Evolutionary conservation across 2,113 vertebrate genomes (phyloP), one percentile per base, ranked within the genome.

Genomic region (Rousettus leschenaultii): DNA sequence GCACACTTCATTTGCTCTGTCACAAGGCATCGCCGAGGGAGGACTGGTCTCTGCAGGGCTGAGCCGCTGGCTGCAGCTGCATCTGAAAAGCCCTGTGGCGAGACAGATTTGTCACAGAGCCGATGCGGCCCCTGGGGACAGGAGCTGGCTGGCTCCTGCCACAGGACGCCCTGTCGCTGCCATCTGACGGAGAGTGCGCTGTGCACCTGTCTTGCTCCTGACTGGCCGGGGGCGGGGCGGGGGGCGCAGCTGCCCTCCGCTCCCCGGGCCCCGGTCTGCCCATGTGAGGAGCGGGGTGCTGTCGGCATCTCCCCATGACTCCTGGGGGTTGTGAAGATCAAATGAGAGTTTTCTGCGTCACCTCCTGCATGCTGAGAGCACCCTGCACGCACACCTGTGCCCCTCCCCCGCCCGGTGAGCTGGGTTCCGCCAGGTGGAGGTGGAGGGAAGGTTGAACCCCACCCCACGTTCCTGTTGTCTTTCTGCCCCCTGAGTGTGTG

Each of bases 31-130:
- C 59, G 57, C 24, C 5, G 0, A 53, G 70, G 71, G 66, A 68
- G 5, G 8, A 6, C 65, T 1, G 13, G 35, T 75, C 74, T 70
- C 63, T 9, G 33, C 8, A 9, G 71, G 65, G 61, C 35, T 0
- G 0, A 0, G 1, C 0, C 1, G n/a, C 1, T 1, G 38, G 51
- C 86, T 40, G 77, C 19, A 1, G 35, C 15, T 16, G 0, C 1
- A 5, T 15, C 2, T 0, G 65, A 35, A 48, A 45, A 48, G 38
- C 21, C 7, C 16, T 30, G 10, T 0, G 6, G 35, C 6, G 65
- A 59, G 14, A 55, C 24, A 1, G 24, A 8, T 2, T 2, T 12
- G 79, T 45, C 53, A 3, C 40, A 22, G 43, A 43, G 11, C 28
- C 0, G 0, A 28, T 3, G 45, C n/a, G 21, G 74, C 61, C 33